Evolutionary conservation across 2,888 invertebrate species (phyloP), one percentile per base, ranked within the genome.

Genomic region (Blomia tropicalis): DNA sequence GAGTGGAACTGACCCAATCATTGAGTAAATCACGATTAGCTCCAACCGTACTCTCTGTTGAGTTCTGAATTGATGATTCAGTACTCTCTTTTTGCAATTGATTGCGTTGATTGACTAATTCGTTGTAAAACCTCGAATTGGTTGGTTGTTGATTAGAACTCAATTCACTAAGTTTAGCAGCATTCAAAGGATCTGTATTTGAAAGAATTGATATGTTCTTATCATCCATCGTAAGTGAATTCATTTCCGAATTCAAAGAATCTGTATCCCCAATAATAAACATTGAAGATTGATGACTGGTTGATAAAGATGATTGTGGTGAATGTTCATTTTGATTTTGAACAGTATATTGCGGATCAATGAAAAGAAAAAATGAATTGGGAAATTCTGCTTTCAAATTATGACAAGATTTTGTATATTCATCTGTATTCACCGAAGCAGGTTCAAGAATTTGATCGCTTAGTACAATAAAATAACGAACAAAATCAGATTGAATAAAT

Each of bases 401-500:
- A 19, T 56, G 56, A 56, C 56, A 56, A 2, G 56, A 29, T 56
- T 25, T n/a, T 19, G 56, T 56, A 30, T 27, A 56, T 56, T 36
- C 56, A 31, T 56, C 56, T 2, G 47, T 23, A 25, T 3, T 36
- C 5, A 30, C 14, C 19, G 53, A 30, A 17, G 54, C 23, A 7
- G 60, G 47, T 19, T 61, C 54, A 31, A 61, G 41, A 23, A 54
- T 43, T 29, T 61, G 71, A 66, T 75, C 78, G 67, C 77, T 76
- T 1, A 78, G 65, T 31, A 78, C 70, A 11, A 79, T 74, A 67
- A 75, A 77, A 67, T 76, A 77, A 66, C 74, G 74, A 47, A 77
- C 71, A 19, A 76, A 73, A 64, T 75, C 75, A 2, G 75, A 72
- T 62, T 72, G 72, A 68, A 77, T 75, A 77, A 78, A 78, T 65